These are phyloP conservation scores for Sapajus apella DNA, from an alignment of 2,113 vertebrate species.

Conservation along the genomic window DNA sequence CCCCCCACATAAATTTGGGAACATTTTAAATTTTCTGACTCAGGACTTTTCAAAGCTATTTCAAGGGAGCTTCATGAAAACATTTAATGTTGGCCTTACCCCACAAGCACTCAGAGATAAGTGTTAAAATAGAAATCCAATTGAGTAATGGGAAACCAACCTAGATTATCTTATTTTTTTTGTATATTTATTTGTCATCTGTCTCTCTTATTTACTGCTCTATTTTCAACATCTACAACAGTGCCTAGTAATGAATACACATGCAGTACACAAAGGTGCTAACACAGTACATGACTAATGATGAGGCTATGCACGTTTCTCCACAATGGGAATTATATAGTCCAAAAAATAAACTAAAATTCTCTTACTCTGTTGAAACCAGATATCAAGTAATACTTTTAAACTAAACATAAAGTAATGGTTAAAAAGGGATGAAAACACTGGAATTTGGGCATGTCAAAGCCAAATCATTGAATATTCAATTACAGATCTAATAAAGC, in stretches of 20 bases:
- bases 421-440: neutral
- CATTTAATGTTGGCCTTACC: neutral
- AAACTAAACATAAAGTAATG: neutral
- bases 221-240: neutral
- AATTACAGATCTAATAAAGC: neutral
- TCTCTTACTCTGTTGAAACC: neutral
- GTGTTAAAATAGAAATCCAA: neutral
- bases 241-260: neutral
- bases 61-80: neutral
- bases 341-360: neutral
- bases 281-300: neutral
- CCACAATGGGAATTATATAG: neutral
- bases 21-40: neutral
- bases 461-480: neutral
- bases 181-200: neutral
- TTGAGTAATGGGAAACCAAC: neutral
- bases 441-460: neutral
- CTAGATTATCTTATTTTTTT: neutral
- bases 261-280: neutral
- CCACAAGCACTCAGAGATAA: neutral
- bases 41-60: neutral
- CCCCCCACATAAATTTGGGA: neutral
- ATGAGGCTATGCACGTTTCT: neutral
- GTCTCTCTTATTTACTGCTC: neutral
- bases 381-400: neutral